Conservation (phyloP, 2,113 vertebrate species). For the Hymenochirus boettgeri region DNA sequence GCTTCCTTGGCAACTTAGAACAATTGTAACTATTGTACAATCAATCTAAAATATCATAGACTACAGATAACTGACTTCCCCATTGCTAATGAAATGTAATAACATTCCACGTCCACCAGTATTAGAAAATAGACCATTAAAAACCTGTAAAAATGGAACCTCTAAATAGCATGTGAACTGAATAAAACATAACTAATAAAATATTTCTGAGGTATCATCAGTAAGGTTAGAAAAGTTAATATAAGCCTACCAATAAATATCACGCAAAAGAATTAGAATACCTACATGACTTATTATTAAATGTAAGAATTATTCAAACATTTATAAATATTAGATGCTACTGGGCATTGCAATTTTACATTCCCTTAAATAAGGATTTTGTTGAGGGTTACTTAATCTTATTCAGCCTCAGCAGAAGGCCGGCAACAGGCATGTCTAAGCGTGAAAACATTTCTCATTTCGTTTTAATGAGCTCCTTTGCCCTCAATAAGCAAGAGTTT, state of each 20-base stretch:
- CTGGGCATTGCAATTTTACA: not conserved
- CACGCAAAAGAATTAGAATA: not conserved
- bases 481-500: not conserved
- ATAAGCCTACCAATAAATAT: not conserved
- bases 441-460: not conserved
- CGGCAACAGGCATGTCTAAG: not conserved
- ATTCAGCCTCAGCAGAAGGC: not conserved
- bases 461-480: not conserved
- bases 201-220: no score
- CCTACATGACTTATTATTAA: not conserved
- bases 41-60: no score
- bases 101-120: no score
- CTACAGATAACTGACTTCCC: no score
- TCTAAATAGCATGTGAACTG: no score
- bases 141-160: no score
- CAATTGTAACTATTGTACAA: no score
- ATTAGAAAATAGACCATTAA: no score
- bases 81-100: no score
- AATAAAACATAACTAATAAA: no score
- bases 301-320: not conserved
- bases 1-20: no score
- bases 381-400: not conserved
- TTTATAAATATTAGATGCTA: not conserved
- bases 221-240: not conserved
- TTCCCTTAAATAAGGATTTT: not conserved